These are phyloP conservation scores for Trichoplusia ni DNA, from an alignment of 1,140 invertebrate species.

Conservation along the genomic window DNA sequence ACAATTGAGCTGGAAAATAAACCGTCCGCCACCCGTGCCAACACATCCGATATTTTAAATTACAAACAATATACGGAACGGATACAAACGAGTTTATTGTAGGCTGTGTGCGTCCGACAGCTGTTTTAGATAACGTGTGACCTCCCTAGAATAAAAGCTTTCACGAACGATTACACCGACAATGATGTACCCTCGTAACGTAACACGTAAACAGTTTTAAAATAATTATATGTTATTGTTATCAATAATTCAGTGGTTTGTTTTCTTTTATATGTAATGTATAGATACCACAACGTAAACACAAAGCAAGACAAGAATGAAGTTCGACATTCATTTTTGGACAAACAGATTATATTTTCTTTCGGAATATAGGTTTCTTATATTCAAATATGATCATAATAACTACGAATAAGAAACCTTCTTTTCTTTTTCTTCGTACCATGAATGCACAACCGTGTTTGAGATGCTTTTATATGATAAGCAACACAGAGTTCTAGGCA, in stretches of 20 bases:
- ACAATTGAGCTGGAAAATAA: conserved; percentile 72
- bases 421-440: too few relatives aligned
- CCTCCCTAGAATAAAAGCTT: conserved; percentile 71
- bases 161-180: conserved; percentile 62
- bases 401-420: too few relatives aligned
- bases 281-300: too few relatives aligned
- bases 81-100: conserved; percentile 78
- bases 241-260: background rate
- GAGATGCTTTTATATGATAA: too few relatives aligned
- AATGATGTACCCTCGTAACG: conserved; percentile 39
- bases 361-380: too few relatives aligned
- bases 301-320: too few relatives aligned
- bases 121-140: conserved; percentile 79
- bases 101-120: conserved; percentile 73
- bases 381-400: too few relatives aligned
- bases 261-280: background rate
- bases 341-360: too few relatives aligned
- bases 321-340: too few relatives aligned
- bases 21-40: conserved; percentile 56
- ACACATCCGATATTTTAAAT: conserved; percentile 75
- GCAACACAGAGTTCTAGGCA: too few relatives aligned
- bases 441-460: too few relatives aligned
- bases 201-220: background rate
- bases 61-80: conserved; percentile 75
- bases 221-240: background rate